Evolutionary conservation across 2,113 vertebrate genomes (phyloP).

Genomic region (Piprites chloris): DNA sequence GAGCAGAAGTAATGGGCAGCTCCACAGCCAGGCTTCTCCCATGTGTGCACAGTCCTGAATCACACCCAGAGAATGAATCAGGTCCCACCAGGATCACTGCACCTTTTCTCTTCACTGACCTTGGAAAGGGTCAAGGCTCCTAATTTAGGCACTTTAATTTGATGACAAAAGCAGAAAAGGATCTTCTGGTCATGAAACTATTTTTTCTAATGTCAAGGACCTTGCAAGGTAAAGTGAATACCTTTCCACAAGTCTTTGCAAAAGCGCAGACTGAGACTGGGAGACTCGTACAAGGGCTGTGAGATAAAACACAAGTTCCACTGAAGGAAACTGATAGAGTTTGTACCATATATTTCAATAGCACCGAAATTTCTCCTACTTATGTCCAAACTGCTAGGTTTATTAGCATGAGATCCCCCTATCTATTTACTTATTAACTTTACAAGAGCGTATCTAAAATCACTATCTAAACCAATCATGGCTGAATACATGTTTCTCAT

Average conservation of each 20-base stretch:
- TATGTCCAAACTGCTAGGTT: not conserved
- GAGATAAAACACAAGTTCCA: not conserved
- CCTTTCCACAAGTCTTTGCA: not conserved
- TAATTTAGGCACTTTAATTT: not conserved
- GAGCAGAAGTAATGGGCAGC: not conserved
- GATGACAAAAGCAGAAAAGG: not conserved
- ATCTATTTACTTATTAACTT: not conserved
- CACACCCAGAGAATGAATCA: not conserved
- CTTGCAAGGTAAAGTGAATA: not conserved
- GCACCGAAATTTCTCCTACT: not conserved
- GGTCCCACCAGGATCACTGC: not conserved
- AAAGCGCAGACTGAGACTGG: not conserved
- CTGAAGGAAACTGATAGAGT: not conserved
- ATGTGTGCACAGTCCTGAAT: not conserved
- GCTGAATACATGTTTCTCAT: not conserved
- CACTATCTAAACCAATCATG: not conserved
- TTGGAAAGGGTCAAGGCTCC: not conserved
- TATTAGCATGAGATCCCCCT: not conserved
- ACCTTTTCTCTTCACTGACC: not conserved
- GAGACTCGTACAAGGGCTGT: not conserved
- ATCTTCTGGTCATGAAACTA: not conserved
- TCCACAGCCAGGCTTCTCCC: not conserved
- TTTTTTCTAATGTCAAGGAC: not conserved
- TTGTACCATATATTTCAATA: not conserved
- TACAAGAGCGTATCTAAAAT: not conserved